These are phyloP conservation scores for Cichlasoma orientale DNA, from an alignment of 2,797 vertebrate species.

Conservation along the genomic window DNA sequence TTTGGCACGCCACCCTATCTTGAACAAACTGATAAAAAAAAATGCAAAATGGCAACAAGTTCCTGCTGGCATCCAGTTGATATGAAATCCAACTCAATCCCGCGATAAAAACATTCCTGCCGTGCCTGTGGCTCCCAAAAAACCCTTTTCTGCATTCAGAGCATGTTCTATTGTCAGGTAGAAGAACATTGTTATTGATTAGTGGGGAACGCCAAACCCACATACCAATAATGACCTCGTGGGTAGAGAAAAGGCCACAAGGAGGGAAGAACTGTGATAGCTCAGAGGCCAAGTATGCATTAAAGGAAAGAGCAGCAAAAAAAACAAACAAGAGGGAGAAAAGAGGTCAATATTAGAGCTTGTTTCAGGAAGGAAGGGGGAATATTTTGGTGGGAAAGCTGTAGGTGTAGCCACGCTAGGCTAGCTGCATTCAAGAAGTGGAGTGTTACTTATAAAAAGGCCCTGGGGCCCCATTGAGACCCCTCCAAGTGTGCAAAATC, in stretches of 20 bases:
- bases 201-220: constrained; percentile 53
- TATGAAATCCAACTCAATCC: background rate
- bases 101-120: constrained; percentile 56
- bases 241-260: constrained; percentile 35
- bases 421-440: constrained; percentile 31
- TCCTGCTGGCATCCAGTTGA: background rate
- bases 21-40: constrained; percentile 28
- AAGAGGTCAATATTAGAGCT: background rate
- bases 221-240: constrained; percentile 66
- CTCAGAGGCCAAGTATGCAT: constrained; percentile 60
- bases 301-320: constrained; percentile 35
- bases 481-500: constrained; percentile 82
- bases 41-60: background rate
- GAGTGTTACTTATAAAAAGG: constrained; percentile 66
- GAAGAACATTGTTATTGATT: constrained; percentile 68
- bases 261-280: constrained; percentile 36
- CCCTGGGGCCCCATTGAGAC: constrained; percentile 74
- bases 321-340: background rate
- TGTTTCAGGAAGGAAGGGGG: background rate
- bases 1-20: background rate
- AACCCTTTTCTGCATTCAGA: constrained; percentile 3
- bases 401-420: constrained; percentile 26
- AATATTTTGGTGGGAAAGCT: constrained; percentile 33
- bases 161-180: constrained; percentile 53
- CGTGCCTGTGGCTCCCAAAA: constrained; percentile 20